Percentiles rank a stretch among this genome's conserved stretches.
phyloP scores from a whole-genome alignment of 2,797 vertebrate species.

The Meda fulgida region DNA sequence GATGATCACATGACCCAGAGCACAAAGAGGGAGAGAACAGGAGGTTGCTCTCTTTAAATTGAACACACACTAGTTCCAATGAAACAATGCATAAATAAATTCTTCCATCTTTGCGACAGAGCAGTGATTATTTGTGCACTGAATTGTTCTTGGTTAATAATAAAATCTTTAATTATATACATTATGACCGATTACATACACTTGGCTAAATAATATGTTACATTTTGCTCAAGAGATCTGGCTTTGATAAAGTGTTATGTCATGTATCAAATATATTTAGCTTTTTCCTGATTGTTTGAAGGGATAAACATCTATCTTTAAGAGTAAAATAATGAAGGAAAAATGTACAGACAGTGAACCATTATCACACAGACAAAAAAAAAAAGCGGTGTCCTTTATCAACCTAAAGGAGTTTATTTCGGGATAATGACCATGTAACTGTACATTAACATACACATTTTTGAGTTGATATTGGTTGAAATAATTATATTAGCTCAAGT shows the following conservation, averaged over 20 bases:
- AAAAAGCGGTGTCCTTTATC: not conserved
- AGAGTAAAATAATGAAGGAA: not conserved
- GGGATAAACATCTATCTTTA: constrained; percentile 14
- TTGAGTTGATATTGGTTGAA: not conserved
- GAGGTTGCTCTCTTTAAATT: constrained; percentile 50
- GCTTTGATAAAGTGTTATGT: not conserved
- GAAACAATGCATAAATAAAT: constrained; percentile 53
- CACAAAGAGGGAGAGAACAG: constrained; percentile 63
- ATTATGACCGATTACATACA: constrained; percentile 14
- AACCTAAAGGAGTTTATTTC: not conserved
- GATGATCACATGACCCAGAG: constrained; percentile 73
- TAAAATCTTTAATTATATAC: constrained; percentile 59
- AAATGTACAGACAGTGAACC: not conserved
- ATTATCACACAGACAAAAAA: not conserved
- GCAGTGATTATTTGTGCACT: constrained; percentile 68
- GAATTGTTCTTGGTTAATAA: constrained; percentile 61
- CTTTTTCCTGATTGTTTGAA: constrained; percentile 18
- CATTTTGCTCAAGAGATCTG: constrained; percentile 6
- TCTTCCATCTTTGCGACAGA: constrained; percentile 60
- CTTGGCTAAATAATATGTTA: constrained; percentile 16
- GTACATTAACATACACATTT: not conserved
- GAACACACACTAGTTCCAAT: constrained; percentile 51
- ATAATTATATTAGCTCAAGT: not conserved
- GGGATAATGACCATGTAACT: not conserved
- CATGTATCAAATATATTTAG: not conserved